Base-by-base conservation (phyloP, 2,797 vertebrate genomes). In the Austrolebias charrua region DNA sequence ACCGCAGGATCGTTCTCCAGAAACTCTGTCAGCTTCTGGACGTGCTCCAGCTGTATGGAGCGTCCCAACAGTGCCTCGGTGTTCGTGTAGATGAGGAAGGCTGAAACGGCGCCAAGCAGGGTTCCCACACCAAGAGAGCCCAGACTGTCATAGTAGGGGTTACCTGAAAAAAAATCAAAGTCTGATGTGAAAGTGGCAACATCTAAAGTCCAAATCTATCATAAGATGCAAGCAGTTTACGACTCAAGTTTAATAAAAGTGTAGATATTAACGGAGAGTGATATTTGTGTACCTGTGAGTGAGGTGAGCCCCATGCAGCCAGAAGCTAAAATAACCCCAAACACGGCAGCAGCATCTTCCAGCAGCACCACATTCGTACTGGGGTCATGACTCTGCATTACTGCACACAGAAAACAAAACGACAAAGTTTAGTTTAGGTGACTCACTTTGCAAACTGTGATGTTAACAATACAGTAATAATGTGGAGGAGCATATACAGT, bases 41-140 rank as follows among this genome's bases (percentile, higher is more conserved):
- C 89, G n/a, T 93, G 94, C 4, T 98, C 96, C 0, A 95, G 86
- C 76, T 96, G 95, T 76, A 99, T 99, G 78, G 98, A 99, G 53
- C 96, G 91, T 16, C 97, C 98, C 76, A 99, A 86, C 52, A 99
- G 93, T 8, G 96, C 97, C 87, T 98, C 95, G 0, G 97, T 98
- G 89, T 99, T 99, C 1, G 95, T 97, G 91, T 98, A 98, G 90
- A 99, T 99, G 10, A 98, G 95, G 90, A 99, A 99, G 1, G 95
- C 93, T 0, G 98, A 99, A 67, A 99, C 96, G 0, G 90, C 40
- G 38, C 96, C 95, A 71, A 99, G 80, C 75, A 99, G 81, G 0
- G 97, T 96, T 66, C 98, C 98, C 50, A 99, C 95, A 15, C 96
- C 94, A 2, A 99, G 87, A 48, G 96, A 99, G 1, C 98, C 98